Base-by-base conservation (phyloP, 2,113 vertebrate species). In the Albula glossodonta region DNA sequence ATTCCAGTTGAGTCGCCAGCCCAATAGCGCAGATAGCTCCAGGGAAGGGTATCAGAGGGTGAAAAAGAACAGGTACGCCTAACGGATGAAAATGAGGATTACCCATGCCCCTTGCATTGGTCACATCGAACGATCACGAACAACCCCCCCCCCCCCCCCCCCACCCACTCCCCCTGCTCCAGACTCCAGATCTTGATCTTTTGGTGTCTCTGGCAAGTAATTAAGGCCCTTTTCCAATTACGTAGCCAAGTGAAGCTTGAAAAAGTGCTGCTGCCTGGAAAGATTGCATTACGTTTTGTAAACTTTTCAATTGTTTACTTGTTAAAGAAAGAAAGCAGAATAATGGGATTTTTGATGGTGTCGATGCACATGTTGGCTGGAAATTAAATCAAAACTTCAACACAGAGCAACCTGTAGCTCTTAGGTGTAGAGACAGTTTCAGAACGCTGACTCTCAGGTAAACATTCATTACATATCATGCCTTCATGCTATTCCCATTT, bases 51-150 rank as follows among this genome's bases (percentile, higher is more conserved):
- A 15, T 74, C n/a, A 31, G 63, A 70, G 70, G 70, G 70, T 74
- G 8, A 74, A 74, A n/a, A 57, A 86, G 5, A 70, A 66, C 81
- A 87, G 77, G 81, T 86, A 86, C 17, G 48, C 77, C 51, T 66
- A 92, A 89, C 91, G 92, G 92, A 93, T 90, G 90, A 87, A 66
- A 74, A 84, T 74, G 48, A 56, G 87, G 82, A 85, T 91, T 78
- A 91, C 83, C 86, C 85, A 88, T 90, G 89, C 89, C 60, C 87
- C 83, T 85, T 90, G 87, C 87, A 17, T 83, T 78, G 83, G 89
- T 91, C 89, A 88, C 85, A 87, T 89, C 87, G 86, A 81, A 85
- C 25, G 8, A 25, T 31, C 70, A 2, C n/a, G 5, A 22, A 22
- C 17, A 22, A 2, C n/a, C 15, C 60, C 2, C n/a, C 2, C 11